Base-by-base conservation (phyloP, 1,140 invertebrate species). In the Augochlora pura region DNA sequence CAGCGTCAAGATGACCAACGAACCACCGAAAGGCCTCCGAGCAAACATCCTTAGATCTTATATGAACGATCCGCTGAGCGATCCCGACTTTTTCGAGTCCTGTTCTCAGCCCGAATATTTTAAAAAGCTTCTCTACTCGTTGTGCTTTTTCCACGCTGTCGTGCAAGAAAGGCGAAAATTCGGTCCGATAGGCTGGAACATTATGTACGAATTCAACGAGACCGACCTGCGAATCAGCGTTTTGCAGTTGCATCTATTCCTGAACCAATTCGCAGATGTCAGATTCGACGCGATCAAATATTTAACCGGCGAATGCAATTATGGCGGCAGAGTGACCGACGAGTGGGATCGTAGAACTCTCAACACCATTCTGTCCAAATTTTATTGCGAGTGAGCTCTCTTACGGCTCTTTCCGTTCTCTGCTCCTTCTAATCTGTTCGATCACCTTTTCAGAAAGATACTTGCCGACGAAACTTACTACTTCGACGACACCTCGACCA, bases 1-100 rank as follows among this genome's bases (percentile, higher is more conserved):
- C 88, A 97, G 98, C 46, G 96, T 99, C 0, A 99, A 99, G 93
- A 99, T 99, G 96, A 98, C 97, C 0, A 98, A 98, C 91, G 98
- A 99, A 91, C 97, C 98, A 0, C 98, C 98, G 0, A 96, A 96
- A 93, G 96, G 96, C 46, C 90, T 97, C 18, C 92, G 95, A 63
- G 96, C 96, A 0, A 97, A 97, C 88, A 94, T 96, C 6, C 90
- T 95, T 0, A 94, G 95, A 39, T 99, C 98, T 0, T 98, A 97
- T 92, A 90, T 96, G 49, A 97, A 95, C 86, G 97, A 99, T 93
- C 98, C 98, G 0, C 97, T 99, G 32, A 96, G 94, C 67, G 96
- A 99, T 90, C 91, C 94, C 0, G 97, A 98, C 86, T 99, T 98
- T 94, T 98, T 98, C 89, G 96, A 97, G 84, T 95, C 95, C 14